Conservation (phyloP, 1,140 invertebrate species). For the Drosophila grimshawi region DNA sequence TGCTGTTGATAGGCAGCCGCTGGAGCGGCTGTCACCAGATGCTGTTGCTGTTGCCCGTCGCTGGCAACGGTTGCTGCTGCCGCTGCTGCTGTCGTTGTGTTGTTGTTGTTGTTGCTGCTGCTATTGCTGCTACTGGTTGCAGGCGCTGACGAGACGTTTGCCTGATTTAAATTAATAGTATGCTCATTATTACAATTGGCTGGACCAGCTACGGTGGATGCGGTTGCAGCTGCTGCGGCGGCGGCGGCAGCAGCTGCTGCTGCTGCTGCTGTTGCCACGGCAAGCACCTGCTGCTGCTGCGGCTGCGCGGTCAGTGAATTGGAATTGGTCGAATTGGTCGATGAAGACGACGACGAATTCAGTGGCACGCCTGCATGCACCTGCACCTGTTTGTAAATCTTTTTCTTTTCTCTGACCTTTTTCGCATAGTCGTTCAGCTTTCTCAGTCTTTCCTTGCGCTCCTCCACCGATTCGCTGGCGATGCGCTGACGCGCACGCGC, state of each 20-base stretch:
- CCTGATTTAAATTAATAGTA: conserved; percentile 83
- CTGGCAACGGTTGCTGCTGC: conserved; percentile 14
- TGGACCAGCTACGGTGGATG: conserved; percentile 53
- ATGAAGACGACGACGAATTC: conserved; percentile 64
- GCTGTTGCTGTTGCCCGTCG: conserved; percentile 49
- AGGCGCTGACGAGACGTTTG: conserved; percentile 47
- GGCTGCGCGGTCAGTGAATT: conserved; percentile 52
- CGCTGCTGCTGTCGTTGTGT: conserved; percentile 38
- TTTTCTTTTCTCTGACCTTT: conserved; percentile 84
- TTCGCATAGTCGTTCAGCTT: conserved; percentile 84
- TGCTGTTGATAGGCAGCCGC: conserved; percentile 71
- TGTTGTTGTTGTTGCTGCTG: conserved; percentile 37
- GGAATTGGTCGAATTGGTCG: conserved; percentile 55
- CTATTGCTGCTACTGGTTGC: conserved; percentile 39
- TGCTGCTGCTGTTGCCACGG: conserved; percentile 42
- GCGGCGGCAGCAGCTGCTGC: conserved; percentile 50
- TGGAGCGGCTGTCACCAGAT: conserved; percentile 52
- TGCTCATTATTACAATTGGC: conserved; percentile 79
- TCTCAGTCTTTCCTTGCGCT: conserved; percentile 84
- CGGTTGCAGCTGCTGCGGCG: conserved; percentile 52
- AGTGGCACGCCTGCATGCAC: conserved; percentile 27
- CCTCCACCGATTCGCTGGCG: conserved; percentile 85
- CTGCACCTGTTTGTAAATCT: conserved; percentile 74
- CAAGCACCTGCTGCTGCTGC: conserved; percentile 51
- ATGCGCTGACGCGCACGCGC: conserved; percentile 85